Evolutionary conservation across 2,113 vertebrate species (phyloP), one percentile per base, ranked within the genome.

Genomic region (Tetrao urogallus): DNA sequence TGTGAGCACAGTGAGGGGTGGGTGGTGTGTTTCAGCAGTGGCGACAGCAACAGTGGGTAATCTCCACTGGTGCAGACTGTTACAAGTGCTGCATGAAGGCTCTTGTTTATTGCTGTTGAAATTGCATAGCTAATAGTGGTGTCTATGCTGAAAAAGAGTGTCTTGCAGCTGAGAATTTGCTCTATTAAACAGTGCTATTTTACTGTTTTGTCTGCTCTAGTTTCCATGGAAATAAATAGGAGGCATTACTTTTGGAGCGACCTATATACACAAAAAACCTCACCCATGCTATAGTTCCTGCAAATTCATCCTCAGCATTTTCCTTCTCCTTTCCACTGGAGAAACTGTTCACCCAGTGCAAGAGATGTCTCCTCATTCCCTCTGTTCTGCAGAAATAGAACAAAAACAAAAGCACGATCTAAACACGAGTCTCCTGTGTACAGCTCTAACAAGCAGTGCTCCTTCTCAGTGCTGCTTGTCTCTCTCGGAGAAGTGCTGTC

Each of bases 251-350:
- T 57, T 32, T 32, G 54, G 54, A 32, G 30, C 19, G 17, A 57
- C 30, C 28, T 32, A 32, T 18, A 10, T 58, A 8, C 2, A 2
- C 54, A 91, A 85, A 86, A 89, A 66, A 13, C 13, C 36, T 76
- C 21, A 60, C 57, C 72, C 74, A 34, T 64, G 42, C 27, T 42
- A 45, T 28, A 24, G 43, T 75, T 16, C 40, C 54, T 92, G 48
- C 42, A 92, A 87, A 83, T 71, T 69, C 32, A 63, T 77, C 43
- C 80, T 91, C 80, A 48, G 57, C 85, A 64, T 57, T 92, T 92
- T 85, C 43, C 82, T 79, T 40, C 45, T 73, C 47, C 54, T 94
- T 94, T 70, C 47, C 58, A 32, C 13, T 80, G 30, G 30, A 18
- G 81, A 71, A 58, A 38, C 13, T 71, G 42, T 83, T 94, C 92